These are phyloP conservation scores for Sterna hirundo DNA, from an alignment of 2,113 vertebrate genomes.

Conservation along the genomic window DNA sequence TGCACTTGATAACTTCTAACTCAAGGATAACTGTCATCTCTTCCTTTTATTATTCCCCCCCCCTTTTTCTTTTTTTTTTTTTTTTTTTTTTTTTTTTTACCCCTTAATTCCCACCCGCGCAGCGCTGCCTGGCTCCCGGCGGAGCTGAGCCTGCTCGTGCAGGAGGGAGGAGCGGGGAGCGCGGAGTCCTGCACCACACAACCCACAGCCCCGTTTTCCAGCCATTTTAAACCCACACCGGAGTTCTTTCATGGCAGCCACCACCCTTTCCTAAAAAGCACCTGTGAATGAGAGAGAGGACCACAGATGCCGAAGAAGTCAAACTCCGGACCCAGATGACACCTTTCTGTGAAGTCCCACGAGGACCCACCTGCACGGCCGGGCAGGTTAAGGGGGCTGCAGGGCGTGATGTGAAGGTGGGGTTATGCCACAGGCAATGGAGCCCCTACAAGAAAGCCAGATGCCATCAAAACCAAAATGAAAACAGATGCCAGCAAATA, in stretches of 20 bases:
- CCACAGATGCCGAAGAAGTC: background rate
- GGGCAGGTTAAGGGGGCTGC: background rate
- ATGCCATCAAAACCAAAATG: background rate
- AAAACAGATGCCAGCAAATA: constrained; percentile 17
- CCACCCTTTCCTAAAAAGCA: background rate
- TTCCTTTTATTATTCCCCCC: constrained; percentile 3
- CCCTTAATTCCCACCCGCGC: background rate
- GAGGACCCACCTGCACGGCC: accelerated
- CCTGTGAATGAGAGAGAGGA: background rate
- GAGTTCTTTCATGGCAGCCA: background rate
- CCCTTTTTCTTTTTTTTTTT: background rate
- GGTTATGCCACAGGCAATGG: background rate
- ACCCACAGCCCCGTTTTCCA: background rate
- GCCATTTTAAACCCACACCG: background rate
- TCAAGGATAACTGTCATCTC: constrained; percentile 50
- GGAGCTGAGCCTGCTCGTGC: background rate
- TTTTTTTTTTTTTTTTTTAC: background rate
- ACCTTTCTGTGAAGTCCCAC: background rate
- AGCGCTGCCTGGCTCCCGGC: accelerated
- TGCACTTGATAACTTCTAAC: constrained; percentile 47
- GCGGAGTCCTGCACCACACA: background rate
- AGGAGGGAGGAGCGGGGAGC: background rate
- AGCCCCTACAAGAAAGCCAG: background rate
- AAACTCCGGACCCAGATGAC: background rate
- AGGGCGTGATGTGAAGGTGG: background rate